phyloP scores from a whole-genome alignment of 2,888 invertebrate genomes.

The Cephus nigrinus region DNA sequence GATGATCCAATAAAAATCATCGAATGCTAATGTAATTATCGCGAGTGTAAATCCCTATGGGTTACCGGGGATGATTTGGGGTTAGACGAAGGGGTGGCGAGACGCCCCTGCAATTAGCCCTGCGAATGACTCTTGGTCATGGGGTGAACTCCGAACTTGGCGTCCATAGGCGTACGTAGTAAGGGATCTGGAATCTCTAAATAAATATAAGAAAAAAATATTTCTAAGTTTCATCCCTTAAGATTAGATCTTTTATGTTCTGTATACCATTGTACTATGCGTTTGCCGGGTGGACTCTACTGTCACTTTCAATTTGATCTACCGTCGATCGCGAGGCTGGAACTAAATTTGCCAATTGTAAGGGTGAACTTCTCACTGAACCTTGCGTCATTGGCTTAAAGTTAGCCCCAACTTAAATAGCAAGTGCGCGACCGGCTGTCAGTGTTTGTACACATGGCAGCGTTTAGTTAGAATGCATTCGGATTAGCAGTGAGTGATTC shows the following conservation, averaged over 20 bases:
- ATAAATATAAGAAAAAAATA: neutral
- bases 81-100: constrained; percentile 36
- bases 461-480: constrained; percentile 52
- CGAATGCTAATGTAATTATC: constrained; percentile 65
- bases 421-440: constrained; percentile 46
- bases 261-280: neutral
- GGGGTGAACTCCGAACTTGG: constrained; percentile 37
- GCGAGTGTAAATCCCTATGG: constrained; percentile 56
- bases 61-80: constrained; percentile 54
- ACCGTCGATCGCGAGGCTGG: neutral
- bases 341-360: neutral
- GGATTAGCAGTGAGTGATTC: constrained; percentile 39
- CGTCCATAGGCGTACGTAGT: constrained; percentile 25
- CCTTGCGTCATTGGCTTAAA: constrained; percentile 32
- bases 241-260: neutral
- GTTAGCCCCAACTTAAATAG: constrained; percentile 17
- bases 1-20: constrained; percentile 62
- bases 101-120: constrained; percentile 63
- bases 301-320: neutral
- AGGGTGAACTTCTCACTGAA: neutral
- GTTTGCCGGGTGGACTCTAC: neutral
- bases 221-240: neutral
- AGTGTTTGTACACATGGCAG: constrained; percentile 64
- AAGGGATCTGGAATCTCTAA: neutral
- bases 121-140: constrained; percentile 52